These are phyloP conservation scores for Epirrhoe tristata DNA, from an alignment of 2,888 invertebrate species.

Conservation along the genomic window DNA sequence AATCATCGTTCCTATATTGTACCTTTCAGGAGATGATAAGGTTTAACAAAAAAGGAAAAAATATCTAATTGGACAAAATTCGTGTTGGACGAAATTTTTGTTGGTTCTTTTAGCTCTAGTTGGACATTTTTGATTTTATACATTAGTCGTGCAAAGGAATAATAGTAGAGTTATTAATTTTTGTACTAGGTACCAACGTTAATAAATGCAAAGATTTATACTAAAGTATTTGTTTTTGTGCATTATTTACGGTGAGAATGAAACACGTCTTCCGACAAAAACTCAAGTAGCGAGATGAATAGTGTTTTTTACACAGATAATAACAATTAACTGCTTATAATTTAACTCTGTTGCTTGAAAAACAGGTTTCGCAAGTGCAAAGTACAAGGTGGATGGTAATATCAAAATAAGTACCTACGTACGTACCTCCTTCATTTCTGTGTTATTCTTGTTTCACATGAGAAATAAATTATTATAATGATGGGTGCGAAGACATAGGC, in stretches of 20 bases:
- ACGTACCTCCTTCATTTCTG: slow-evolving; percentile 4
- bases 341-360: slow-evolving; percentile 29
- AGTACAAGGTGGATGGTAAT: slow-evolving; percentile 38
- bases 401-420: slow-evolving; percentile 11
- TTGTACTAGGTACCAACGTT: no score
- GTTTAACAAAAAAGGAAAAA: no score
- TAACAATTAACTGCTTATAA: slow-evolving; percentile 37
- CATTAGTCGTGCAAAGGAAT: no score
- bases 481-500: background rate
- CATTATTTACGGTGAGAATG: slow-evolving; percentile 42
- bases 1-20: no score
- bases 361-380: slow-evolving; percentile 41
- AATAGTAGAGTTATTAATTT: no score
- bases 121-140: no score
- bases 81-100: no score
- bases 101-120: no score
- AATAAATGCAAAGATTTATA: slow-evolving; percentile 5
- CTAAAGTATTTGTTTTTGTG: slow-evolving; percentile 29
- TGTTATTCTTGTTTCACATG: slow-evolving; percentile 3
- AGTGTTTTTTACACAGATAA: slow-evolving; percentile 34
- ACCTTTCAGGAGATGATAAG: no score
- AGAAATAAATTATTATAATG: background rate
- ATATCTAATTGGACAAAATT: no score
- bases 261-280: slow-evolving; percentile 39
- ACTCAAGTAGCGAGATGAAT: slow-evolving; percentile 37